phyloP scores from a whole-genome alignment of 2,113 vertebrate genomes.

The Dromiciops gliroides region DNA sequence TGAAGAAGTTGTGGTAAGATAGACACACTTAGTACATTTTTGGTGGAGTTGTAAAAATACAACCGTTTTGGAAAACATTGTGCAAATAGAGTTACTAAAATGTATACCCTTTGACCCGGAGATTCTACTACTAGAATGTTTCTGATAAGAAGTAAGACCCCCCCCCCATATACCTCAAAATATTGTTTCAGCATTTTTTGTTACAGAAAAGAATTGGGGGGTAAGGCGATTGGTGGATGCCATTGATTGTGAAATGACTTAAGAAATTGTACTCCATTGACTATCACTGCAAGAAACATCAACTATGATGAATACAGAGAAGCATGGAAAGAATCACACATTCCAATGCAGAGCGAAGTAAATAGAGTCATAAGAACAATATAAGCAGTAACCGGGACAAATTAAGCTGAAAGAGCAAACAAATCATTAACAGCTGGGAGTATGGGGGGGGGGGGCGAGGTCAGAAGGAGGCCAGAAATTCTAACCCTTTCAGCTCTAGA shows the following conservation, averaged over 20 bases:
- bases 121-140: neutral
- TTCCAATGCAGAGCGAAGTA: neutral
- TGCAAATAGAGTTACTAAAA: neutral
- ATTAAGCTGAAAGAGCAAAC: neutral
- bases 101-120: neutral
- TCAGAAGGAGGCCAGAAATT: neutral
- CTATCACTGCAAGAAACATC: neutral
- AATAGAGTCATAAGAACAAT: neutral
- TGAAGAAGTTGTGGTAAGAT: neutral
- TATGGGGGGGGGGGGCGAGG: no score
- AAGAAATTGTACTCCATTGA: no score
- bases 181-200: neutral
- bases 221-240: no score
- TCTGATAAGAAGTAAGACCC: neutral
- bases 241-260: no score
- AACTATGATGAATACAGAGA: neutral
- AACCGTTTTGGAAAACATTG: neutral
- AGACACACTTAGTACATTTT: neutral
- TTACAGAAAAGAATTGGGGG: neutral
- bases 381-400: neutral
- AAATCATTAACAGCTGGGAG: neutral
- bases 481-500: neutral
- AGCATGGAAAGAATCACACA: neutral
- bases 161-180: neutral
- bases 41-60: neutral